Base-by-base conservation (phyloP, 2,113 vertebrate species). In the Alexandromys fortis region DNA sequence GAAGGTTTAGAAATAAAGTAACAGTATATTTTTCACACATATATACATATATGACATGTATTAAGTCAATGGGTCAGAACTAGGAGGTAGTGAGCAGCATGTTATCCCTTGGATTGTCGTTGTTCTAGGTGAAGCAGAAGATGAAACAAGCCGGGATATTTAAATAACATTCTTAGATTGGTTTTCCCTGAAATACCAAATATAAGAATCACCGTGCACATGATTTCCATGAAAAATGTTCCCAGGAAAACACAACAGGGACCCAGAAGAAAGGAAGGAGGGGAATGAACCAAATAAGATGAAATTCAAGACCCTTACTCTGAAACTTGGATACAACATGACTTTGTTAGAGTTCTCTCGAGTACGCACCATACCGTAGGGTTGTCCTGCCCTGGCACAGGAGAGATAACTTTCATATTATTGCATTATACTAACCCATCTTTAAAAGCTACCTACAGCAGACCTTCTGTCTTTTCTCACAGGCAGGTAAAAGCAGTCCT, bases 161-260 rank as follows among this genome's bases (percentile, higher is more conserved):
- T 90, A 81, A 89, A 68, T 68, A 68, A 38, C 76, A 75, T 86
- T 70, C 79, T 78, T 85, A 63, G 63, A 83, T 7, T 77, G 45
- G 1, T 12, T 83, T 95, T 96, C 55, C 68, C 14, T 78, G 75
- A 96, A 90, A 89, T 19, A 92, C 38, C 45, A 94, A 11, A 17
- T 28, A 55, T 1, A 92, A 87, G 17, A 96, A 79, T 79, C 67
- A 35, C 72, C 3, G 7, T 52, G 19, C 3, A 87, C 87, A 28
- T 83, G 70, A 85, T 79, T 88, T 94, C 33, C 49, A 55, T 55
- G 49, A 49, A 55, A 52, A 79, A 16, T 1, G 0, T 12, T 89
- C 26, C 4, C 26, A 58, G 58, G 35, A 55, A 35, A 30, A 72
- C 72, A 58, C 33, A 92, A 73, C 33, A 68, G 33, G 16, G 22